Base-by-base conservation (phyloP, 2,888 invertebrate species). In the Pollenia labialis region DNA sequence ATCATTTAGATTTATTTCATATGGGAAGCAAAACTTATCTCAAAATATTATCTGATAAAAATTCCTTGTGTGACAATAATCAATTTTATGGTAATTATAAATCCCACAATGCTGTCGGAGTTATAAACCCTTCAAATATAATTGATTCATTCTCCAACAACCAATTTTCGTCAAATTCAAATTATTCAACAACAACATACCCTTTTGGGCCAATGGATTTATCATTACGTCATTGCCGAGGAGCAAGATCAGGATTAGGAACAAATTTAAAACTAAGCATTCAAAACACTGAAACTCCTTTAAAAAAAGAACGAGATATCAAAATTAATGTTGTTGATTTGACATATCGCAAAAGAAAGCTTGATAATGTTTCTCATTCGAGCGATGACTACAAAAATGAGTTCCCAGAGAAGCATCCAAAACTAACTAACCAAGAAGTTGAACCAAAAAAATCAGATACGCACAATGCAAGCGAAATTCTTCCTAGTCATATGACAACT, bases 291-390 rank as follows among this genome's bases (percentile, higher is more conserved):
- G 62, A 42, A 52, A 54, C 10, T 32, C 46, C 50, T 46, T 42
- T 50, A 23, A 71, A 77, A 23, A 88, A 87, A 60, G 86, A 88
- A 40, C 83, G 85, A 10, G 60, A 8, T n/a, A 23, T 32, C 32
- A 72, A 66, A 4, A 14, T 23, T 60, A 87, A 80, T 46, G 89
- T 91, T 8, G 92, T 92, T 40, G 92, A 92, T 85, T 89, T 92
- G 81, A 93, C 91, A 68, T 91, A 90, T 77, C 90, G 93, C 62
- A 92, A 92, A 62, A 91, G 92, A 42, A 92, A 90, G 58, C 90
- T 89, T 56, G 77, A 84, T 4, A 87, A 81, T 83, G 82, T 83
- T 12, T 72, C 52, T 3, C n/a, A 62, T 50, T 50, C 68, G 42
- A 23, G n/a, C 23, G 46, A 48, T 16, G 56, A 46, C 56, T 71